Evolutionary conservation across 2,113 vertebrate genomes (phyloP).

Genomic region (Phalacrocorax carbo): DNA sequence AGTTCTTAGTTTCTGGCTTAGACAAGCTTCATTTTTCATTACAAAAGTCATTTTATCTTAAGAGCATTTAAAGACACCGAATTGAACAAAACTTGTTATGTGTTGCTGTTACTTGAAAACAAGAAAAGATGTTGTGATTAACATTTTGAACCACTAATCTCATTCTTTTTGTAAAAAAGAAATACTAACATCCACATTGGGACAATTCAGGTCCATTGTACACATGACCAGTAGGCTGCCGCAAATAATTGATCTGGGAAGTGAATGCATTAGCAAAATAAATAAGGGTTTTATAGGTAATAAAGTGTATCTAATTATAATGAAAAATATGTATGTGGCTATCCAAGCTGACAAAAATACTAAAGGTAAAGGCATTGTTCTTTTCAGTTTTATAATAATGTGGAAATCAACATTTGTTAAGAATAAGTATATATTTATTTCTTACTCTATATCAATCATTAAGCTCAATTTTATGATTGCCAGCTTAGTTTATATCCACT

Average conservation of each 20-base stretch:
- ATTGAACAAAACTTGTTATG: neutral
- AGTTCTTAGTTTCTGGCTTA: neutral
- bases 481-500: neutral
- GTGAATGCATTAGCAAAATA: neutral
- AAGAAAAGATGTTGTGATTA: neutral
- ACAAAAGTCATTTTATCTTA: neutral
- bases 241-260: neutral
- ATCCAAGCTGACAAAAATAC: neutral
- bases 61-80: neutral
- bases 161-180: neutral
- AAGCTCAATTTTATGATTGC: neutral
- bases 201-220: neutral
- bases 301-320: neutral
- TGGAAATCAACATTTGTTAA: neutral
- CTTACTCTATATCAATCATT: neutral
- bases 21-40: neutral
- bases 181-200: neutral
- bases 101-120: neutral
- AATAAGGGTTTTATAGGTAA: neutral
- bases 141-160: neutral
- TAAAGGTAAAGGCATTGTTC: neutral
- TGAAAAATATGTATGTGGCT: neutral
- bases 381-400: neutral
- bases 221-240: neutral
- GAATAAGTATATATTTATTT: neutral